Conservation (phyloP, 2,113 vertebrate genomes). For the Onychostruthus taczanowskii region DNA sequence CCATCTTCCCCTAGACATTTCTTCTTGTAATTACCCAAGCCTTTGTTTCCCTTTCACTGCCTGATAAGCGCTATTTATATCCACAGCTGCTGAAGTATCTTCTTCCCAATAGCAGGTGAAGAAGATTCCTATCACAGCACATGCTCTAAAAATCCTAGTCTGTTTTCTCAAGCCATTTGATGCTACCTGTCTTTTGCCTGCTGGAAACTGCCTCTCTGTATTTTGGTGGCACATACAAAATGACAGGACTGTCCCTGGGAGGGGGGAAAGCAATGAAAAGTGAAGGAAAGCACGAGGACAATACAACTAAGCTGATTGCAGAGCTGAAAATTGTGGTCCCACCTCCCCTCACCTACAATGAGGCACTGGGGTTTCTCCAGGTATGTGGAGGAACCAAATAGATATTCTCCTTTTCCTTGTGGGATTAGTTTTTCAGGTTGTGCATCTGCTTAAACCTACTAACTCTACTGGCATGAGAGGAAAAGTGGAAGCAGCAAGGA, state of each 20-base stretch:
- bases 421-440: background rate
- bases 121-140: slow-evolving; percentile 1
- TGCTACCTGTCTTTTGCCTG: slow-evolving; percentile 53
- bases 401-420: background rate
- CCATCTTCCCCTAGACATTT: background rate
- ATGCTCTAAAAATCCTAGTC: background rate
- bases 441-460: background rate
- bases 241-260: background rate
- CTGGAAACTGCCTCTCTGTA: background rate
- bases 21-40: slow-evolving; percentile 19
- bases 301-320: background rate
- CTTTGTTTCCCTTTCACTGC: slow-evolving; percentile 26
- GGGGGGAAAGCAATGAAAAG: background rate
- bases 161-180: slow-evolving; percentile 15
- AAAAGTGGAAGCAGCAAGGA: background rate
- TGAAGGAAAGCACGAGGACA: background rate
- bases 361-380: background rate
- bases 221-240: background rate
- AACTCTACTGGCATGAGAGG: background rate
- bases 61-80: slow-evolving; percentile 44
- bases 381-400: background rate
- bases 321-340: background rate
- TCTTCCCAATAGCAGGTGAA: slow-evolving; percentile 35
- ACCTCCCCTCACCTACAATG: background rate
- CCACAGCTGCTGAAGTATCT: slow-evolving; percentile 40